Base-by-base conservation (phyloP, 2,113 vertebrate species). In the Hippolais icterina region DNA sequence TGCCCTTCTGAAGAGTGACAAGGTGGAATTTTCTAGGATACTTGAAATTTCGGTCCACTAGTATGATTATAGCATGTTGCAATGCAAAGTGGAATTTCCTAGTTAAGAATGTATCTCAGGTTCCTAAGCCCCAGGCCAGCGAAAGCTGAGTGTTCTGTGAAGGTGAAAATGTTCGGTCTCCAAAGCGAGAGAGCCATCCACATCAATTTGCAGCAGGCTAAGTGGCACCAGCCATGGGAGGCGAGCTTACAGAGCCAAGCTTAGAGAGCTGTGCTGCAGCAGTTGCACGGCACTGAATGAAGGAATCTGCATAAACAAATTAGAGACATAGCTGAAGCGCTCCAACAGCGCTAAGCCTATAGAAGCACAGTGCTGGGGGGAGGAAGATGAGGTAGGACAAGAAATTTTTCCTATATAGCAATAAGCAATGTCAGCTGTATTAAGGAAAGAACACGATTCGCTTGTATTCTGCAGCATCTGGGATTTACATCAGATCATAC, bases 51-150 rank as follows among this genome's bases (percentile, higher is more conserved):
- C 92, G 75, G 74, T 93, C 95, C 81, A 56, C 87, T 39, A 3
- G 42, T 74, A 75, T 91, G 84, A 90, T 93, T 97, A 94, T 24
- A 93, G 57, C 60, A 82, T 88, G 95, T 95, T 96, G 92, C 93
- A 87, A 96, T 94, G 93, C 93, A 84, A 92, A 97, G 90, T 86
- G 78, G 91, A 89, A 69, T 72, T 94, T 92, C 83, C 92, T 97
- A 83, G 88, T 96, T 97, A 97, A 97, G 96, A 95, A 98, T 98
- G 97, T 98, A 96, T 97, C 97, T 97, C 97, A 93, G 94, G 97
- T 95, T 95, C 93, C 25, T 35, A 89, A 96, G 97, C 97, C 96
- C 89, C 97, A 96, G 96, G 97, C 97, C 97, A 96, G 27, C 69
- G 91, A 94, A 88, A 83, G 65, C 82, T 64, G 39, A 47, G 88